phyloP scores from a whole-genome alignment of 2,888 invertebrate species.

The Melipona bicolor region DNA sequence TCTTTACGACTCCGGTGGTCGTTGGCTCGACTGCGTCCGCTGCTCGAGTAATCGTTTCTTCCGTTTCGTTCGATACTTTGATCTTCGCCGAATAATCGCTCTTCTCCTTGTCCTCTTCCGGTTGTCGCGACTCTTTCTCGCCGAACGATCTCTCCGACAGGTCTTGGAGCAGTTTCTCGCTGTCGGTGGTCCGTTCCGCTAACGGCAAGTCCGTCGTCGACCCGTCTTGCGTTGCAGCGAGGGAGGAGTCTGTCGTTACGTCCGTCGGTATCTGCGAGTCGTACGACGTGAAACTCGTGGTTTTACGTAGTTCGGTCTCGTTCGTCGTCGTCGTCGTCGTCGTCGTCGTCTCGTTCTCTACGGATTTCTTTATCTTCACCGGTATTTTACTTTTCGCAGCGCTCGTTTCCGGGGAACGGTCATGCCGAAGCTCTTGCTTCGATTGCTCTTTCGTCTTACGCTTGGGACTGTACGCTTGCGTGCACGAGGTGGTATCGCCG shows the following conservation, averaged over 20 bases:
- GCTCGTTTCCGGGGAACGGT: constrained; percentile 53
- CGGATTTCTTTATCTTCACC: constrained; percentile 81
- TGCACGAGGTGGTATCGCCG: constrained; percentile 66
- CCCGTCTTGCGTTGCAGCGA: background rate
- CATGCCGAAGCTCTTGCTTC: constrained; percentile 42
- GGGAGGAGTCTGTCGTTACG: background rate
- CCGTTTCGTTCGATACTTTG: constrained; percentile 19
- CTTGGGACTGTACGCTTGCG: constrained; percentile 64
- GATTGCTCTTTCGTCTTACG: constrained; percentile 68
- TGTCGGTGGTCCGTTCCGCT: background rate
- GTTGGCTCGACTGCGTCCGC: constrained; percentile 18
- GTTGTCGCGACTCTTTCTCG: background rate
- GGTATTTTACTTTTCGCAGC: constrained; percentile 84
- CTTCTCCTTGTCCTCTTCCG: background rate
- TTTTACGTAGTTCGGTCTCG: background rate
- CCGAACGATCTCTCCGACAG: background rate
- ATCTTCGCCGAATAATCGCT: constrained; percentile 2
- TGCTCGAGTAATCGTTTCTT: background rate
- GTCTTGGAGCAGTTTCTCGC: background rate
- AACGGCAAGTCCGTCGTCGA: background rate
- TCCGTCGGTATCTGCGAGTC: background rate
- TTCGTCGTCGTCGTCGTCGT: constrained; percentile 23
- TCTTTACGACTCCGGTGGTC: background rate
- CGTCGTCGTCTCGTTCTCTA: constrained; percentile 31
- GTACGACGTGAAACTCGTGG: background rate